These are phyloP conservation scores for Cisticola juncidis DNA, from an alignment of 2,113 vertebrate genomes.

Conservation along the genomic window DNA sequence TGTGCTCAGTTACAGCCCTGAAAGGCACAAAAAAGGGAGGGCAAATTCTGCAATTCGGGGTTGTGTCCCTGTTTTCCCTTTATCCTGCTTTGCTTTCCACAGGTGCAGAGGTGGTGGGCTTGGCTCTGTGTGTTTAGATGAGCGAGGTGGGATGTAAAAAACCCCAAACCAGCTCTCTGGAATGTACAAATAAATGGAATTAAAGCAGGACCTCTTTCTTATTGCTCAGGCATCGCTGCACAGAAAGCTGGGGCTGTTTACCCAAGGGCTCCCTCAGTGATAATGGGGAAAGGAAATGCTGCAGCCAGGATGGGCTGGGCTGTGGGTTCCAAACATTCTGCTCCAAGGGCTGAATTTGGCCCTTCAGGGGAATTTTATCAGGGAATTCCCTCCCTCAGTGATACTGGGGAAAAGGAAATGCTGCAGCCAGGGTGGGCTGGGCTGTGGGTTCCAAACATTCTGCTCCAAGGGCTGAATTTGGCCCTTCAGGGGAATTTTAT, in stretches of 20 bases:
- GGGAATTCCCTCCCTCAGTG: neutral
- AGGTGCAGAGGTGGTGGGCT: neutral
- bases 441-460: neutral
- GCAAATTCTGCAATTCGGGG: neutral
- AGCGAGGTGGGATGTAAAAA: neutral
- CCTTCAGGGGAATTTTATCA: neutral
- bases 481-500: neutral
- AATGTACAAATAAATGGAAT: neutral
- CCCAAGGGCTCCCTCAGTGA: neutral
- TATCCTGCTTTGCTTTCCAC: neutral
- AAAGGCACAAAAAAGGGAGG: too few species aligned
- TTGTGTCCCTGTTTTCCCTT: neutral
- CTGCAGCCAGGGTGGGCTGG: accelerated
- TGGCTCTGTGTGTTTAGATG: neutral
- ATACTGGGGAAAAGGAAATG: neutral
- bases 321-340: neutral
- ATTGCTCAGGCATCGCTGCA: neutral
- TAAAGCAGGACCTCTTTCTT: neutral
- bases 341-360: neutral
- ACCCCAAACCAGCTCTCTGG: neutral
- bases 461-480: neutral
- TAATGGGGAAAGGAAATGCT: neutral
- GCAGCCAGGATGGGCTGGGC: accelerated
- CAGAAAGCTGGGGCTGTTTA: neutral
- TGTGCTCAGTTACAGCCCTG: neutral